A percentile compares a stretch with the other conserved stretches of the same genome.
These are phyloP conservation scores for Empis stercorea DNA, from an alignment of 2,888 invertebrate species.

Conservation along the genomic window DNA sequence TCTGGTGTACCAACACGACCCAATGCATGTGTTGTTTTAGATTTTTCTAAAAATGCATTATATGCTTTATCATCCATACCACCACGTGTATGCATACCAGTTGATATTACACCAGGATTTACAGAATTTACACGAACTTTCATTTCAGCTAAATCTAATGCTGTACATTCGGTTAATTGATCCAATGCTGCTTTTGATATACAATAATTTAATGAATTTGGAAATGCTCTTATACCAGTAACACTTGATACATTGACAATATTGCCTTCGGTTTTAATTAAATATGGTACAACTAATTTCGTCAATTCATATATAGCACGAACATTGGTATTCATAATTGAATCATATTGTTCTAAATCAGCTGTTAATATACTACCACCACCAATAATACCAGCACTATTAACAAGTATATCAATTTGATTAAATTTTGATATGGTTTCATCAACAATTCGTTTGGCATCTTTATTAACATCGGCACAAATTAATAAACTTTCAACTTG, in stretches of 20 bases:
- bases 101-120: conserved; percentile 85
- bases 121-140: conserved; percentile 80
- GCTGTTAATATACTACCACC: conserved; percentile 71
- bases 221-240: conserved; percentile 74
- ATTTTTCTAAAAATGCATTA: conserved; percentile 64
- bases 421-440: conserved; percentile 52
- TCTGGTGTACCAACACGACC: conserved; percentile 68
- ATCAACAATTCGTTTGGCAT: conserved; percentile 51
- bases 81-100: conserved; percentile 68
- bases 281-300: conserved; percentile 69
- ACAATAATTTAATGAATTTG: conserved; percentile 78
- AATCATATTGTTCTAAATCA: conserved; percentile 69
- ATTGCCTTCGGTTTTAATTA: conserved; percentile 65
- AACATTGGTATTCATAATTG: conserved; percentile 76
- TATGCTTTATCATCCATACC: conserved; percentile 69
- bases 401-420: conserved; percentile 63
- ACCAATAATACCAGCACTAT: conserved; percentile 79
- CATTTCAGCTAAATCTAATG: conserved; percentile 66
- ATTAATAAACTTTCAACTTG: conserved; percentile 43
- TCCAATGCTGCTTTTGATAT: conserved; percentile 90
- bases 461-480: conserved; percentile 48
- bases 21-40: conserved; percentile 76
- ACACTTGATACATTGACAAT: conserved; percentile 93
- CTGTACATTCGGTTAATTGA: conserved; percentile 82
- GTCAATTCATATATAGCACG: conserved; percentile 65